Evolutionary conservation across 2,797 vertebrate genomes (phyloP), one percentile per base, ranked within the genome.

Genomic region (Tokudaia muenninki): DNA sequence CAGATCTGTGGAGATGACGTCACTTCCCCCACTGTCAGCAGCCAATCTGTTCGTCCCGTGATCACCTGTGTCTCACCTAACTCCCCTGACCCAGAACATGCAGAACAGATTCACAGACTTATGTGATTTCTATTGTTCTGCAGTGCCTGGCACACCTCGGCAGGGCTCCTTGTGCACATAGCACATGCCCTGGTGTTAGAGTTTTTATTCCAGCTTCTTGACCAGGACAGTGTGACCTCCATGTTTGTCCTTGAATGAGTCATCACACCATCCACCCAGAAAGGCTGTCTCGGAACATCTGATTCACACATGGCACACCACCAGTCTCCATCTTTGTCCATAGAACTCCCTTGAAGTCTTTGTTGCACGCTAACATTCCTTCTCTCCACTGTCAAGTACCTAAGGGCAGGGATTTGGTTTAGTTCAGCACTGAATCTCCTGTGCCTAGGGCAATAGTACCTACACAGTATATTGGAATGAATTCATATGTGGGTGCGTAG

Each of bases 1-100:
- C 44, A 6, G n/a, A 89, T 65, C 29, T 0, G 2, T 0, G 2
- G 57, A 44, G 29, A 6, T 9, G 2, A 26, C 0, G 2, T 47
- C 31, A 17, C 24, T 10, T 44, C n/a, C 77, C 13, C 34, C 16
- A 12, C 26, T 0, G 1, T 9, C 29, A 21, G 1, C 0, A 2
- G 26, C 19, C 13, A 22, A 24, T 34, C 19, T 4, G 11, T 34
- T n/a, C 2, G n/a, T 70, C 57, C 41, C n/a, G 14, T 26, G 2
- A 37, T 75, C 26, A 41, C 26, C n/a, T 80, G 8, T 19, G 19
- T 19, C 44, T 50, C 29, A 79, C 44, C 74, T 61, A 57, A 11
- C 17, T 24, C 50, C 57, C 63, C 41, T 21, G 4, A 19, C 67
- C 13, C 1, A 31, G 50, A 61, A 21, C 10, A 22, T 11, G 26